Evolutionary conservation across 2,797 vertebrate species (phyloP), one percentile per base, ranked within the genome.

Genomic region (Smutsia temminckii): DNA sequence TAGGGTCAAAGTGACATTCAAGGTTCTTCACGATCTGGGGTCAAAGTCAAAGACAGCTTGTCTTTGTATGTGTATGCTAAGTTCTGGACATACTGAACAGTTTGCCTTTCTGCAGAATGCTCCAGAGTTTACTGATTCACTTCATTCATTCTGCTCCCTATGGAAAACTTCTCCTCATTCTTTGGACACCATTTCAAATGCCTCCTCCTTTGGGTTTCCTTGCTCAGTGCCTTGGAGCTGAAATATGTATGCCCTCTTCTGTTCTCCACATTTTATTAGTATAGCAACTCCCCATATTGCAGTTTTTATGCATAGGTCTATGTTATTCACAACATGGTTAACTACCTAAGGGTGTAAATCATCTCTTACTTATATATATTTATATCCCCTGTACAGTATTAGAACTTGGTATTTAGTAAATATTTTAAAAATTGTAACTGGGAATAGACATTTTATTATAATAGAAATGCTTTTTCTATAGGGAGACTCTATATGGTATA

Each of bases 111-210:
- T 66, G 51, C 8, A 96, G 40, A 53, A 72, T 71, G 77, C 5
- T 77, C 14, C 20, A 51, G 34, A 25, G 92, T 71, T 49, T 63
- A 84, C 25, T 92, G 46, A 92, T 34, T 83, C 20, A 66, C 27
- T 91, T 87, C 17, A 57, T 3, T 72, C 61, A 89, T 59, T 69
- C 10, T 51, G 27, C 0, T 85, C 78, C 51, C 59, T 75, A 1
- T 53, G 29, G 51, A 42, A 86, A 71, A 68, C 16, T 61, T 40
- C 29, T 74, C 27, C 34, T 32, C 29, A 80, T 51, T 49, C 32
- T 87, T 74, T 69, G 37, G 89, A 85, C 69, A 9, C n/a, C 57
- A 46, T 72, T 72, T 95, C 51, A 93, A 78, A 32, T 64, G 27
- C 25, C 8, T 79, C 13, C 80, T 75, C 14, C 37, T 93, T 68